Base-by-base conservation (phyloP, 2,113 vertebrate species). In the Mesocricetus auratus region DNA sequence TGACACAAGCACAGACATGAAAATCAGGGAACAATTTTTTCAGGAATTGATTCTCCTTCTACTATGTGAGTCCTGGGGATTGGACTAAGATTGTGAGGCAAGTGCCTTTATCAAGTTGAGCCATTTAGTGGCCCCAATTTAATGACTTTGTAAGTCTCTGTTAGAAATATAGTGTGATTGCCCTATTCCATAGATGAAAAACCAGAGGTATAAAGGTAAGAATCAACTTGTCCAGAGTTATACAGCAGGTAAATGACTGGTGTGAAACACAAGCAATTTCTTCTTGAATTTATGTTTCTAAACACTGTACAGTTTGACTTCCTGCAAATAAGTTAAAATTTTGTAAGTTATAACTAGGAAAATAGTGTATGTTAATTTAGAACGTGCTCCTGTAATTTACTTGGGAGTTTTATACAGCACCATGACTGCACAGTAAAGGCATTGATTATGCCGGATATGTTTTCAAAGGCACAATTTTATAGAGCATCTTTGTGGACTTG, bases 171-270 rank as follows among this genome's bases (percentile, higher is more conserved):
- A 66, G 39, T 82, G 0, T 73, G 71, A 68, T 73, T 74, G 36
- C 9, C 29, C 5, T 31, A 82, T 93, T 94, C 96, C 82, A 90
- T 86, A 91, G 78, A 47, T 91, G 66, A 96, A 31, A 47, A 94
- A 66, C 95, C n/a, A 53, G 77, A 93, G 69, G 24, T 50, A 62
- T 93, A 85, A 87, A 78, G 85, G 24, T 39, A 3, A 50, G 81
- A 89, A 89, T 77, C 53, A 96, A 78, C 62, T 92, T 92, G 74
- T 6, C 56, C 50, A 93, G 19, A 26, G 10, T 89, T 71, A 75
- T 60, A 77, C 4, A 69, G 64, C 45, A 91, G 47, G 26, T 74
- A 94, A 74, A 26, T 60, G 60, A 19, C 50, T 88, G 39, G 62
- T 26, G 2, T 47, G 29, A 92, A 97, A 86, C 90, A 58, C 26